Evolutionary conservation across 2,113 vertebrate species (phyloP).

Genomic region (Poecilia latipinna): DNA sequence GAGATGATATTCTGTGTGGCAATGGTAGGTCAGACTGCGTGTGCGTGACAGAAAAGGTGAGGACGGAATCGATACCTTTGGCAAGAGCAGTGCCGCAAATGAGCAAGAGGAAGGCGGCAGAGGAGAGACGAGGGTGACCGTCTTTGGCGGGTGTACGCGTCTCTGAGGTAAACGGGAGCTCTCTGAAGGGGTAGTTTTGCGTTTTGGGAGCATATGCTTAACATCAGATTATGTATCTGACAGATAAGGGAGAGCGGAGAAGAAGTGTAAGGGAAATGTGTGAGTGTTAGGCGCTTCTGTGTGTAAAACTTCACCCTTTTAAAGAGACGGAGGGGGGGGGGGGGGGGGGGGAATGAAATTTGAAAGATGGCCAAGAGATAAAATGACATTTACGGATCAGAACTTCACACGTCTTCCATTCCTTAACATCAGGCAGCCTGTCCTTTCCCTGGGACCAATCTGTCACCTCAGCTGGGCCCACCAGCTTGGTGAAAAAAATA

Average conservation of each 20-base stretch:
- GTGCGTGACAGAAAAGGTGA: neutral
- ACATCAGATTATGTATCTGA: conserved; percentile 66
- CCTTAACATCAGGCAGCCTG: conserved; percentile 46
- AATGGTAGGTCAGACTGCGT: conserved; percentile 16
- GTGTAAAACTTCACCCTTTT: conserved; percentile 38
- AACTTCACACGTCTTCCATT: conserved; percentile 57
- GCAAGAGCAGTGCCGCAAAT: conserved; percentile 46
- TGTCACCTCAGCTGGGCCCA: conserved; percentile 43
- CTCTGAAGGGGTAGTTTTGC: conserved; percentile 60
- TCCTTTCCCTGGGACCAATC: conserved; percentile 53
- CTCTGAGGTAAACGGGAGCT: conserved; percentile 52
- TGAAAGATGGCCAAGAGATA: conserved; percentile 67
- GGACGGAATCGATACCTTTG: conserved; percentile 53
- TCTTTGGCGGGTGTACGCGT: conserved; percentile 46
- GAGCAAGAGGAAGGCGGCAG: neutral
- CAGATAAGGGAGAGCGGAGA: conserved; percentile 13
- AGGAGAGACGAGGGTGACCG: conserved; percentile 7
- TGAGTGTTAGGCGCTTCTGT: neutral
- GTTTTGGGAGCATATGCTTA: conserved; percentile 59
- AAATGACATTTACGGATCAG: conserved; percentile 75
- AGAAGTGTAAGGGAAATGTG: neutral
- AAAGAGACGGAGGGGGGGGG: conserved; percentile 32
- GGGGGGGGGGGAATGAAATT: conserved; percentile 22
- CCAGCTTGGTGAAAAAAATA: conserved; percentile 8
- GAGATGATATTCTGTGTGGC: conserved; percentile 47